Evolutionary conservation across 2,888 invertebrate species (phyloP), one percentile per base, ranked within the genome.

Genomic region (Micoletzkya japonica): DNA sequence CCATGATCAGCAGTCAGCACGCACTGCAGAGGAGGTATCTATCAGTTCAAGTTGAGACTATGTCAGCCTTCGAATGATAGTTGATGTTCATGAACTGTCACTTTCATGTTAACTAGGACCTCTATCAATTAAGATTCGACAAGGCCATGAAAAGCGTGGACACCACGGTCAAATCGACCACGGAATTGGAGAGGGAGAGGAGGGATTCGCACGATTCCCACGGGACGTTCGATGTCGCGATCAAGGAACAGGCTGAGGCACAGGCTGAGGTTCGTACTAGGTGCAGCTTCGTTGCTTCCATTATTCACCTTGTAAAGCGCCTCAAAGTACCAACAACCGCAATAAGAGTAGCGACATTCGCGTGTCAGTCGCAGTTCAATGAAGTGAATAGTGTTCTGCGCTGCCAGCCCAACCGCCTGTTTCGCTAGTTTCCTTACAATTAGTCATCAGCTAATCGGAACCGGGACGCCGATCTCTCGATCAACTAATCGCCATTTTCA

Each of bases 111-210:
- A 10, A 57, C 10, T n/a, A n/a, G n/a, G n/a, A n/a, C n/a, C n/a
- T 14, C 57, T 30, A 36, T 44, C 7, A 26, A 20, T 49, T 4
- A 1, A 63, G 63, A 4, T 63, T 63, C 50, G 63, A 63, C 24
- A 30, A 63, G 34, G 63, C 32, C 34, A 63, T 63, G 63, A 63
- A 63, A 50, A 50, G 50, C 14, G 49, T 50, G 63, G 63, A 34
- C 26, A 37, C 59, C 14, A 44, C 44, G 44, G 20, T 14, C 20
- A 20, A 44, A 44, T 14, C 14, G 20, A 44, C 20, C 6, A 2
- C 36, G 59, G 26, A 34, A 24, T 24, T 6, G 49, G 39, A 37
- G 28, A 32, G 39, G 17, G 37, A 39, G 24, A 7, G 61, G n/a
- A 30, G 36, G 7, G 50, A 50, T 3, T 50, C 50, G 4, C 34